These are phyloP conservation scores for Seriola rivoliana DNA, from an alignment of 2,113 vertebrate species.

Conservation along the genomic window DNA sequence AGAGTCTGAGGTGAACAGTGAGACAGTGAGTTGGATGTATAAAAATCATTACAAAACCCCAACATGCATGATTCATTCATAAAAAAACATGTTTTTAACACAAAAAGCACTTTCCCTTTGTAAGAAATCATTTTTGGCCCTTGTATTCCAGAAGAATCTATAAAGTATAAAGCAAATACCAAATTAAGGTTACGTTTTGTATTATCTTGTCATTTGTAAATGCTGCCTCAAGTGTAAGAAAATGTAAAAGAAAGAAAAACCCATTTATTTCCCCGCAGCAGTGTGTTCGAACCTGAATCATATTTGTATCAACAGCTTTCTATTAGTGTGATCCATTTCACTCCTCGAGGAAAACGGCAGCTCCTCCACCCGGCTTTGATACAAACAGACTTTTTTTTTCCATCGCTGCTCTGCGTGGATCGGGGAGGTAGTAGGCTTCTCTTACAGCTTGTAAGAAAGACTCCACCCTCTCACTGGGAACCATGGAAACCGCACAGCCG, in stretches of 20 bases:
- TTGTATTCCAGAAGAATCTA: conserved; percentile 15
- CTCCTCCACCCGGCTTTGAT: conserved; percentile 93
- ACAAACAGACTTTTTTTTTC: conserved; percentile 91
- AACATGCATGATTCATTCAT: conserved; percentile 9
- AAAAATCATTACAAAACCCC: conserved; percentile 20
- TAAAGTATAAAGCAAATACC: neutral
- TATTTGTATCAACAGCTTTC: neutral
- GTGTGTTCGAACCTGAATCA: neutral
- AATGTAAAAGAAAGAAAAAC: neutral
- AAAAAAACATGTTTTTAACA: neutral
- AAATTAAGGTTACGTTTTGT: neutral
- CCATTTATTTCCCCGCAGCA: neutral
- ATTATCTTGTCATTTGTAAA: neutral
- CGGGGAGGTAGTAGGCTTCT: conserved; percentile 87
- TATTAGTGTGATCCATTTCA: conserved; percentile 48
- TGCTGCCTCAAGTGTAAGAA: neutral
- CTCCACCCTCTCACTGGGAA: conserved; percentile 88
- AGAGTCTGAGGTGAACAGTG: too few relatives aligned
- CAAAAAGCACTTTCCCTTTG: conserved; percentile 5
- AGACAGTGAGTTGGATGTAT: neutral
- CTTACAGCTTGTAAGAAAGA: conserved; percentile 89
- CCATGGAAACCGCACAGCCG: conserved; percentile 96
- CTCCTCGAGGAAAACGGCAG: conserved; percentile 89
- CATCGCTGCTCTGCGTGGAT: conserved; percentile 72
- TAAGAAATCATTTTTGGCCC: conserved; percentile 14